phyloP scores from a whole-genome alignment of 2,797 vertebrate genomes.

The Gadopsis marmoratus region DNA sequence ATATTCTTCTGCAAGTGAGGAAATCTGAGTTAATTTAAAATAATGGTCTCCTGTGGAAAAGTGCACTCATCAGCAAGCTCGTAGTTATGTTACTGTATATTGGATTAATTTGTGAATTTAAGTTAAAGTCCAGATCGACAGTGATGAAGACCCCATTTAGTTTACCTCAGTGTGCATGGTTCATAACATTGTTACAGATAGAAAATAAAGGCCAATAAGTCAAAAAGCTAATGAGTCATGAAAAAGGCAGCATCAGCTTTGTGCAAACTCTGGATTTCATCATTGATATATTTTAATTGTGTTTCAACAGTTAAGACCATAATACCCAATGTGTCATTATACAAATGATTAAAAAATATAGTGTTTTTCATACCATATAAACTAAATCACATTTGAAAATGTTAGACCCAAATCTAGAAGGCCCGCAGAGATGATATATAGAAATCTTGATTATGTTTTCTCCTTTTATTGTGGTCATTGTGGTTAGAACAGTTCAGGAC shows the following conservation, averaged over 20 bases:
- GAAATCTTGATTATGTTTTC: background rate
- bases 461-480: background rate
- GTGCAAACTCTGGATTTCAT: conserved; percentile 2
- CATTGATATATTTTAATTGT: conserved; percentile 34
- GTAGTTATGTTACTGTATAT: background rate
- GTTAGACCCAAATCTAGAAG: conserved; percentile 37
- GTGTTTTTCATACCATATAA: conserved; percentile 38
- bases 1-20: background rate
- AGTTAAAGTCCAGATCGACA: background rate
- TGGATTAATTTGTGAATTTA: background rate
- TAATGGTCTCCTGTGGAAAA: background rate
- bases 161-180: background rate
- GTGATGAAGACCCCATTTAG: background rate
- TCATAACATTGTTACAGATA: background rate
- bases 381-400: conserved; percentile 40
- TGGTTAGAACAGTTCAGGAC: background rate
- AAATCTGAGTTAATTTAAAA: background rate
- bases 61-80: background rate
- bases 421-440: conserved; percentile 21
- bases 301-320: conserved; percentile 19
- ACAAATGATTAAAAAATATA: conserved; percentile 45
- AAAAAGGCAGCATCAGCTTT: background rate
- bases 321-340: conserved; percentile 25
- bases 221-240: background rate
- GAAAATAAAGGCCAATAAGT: background rate